Evolutionary conservation across 1,140 invertebrate species (phyloP), one percentile per base, ranked within the genome.

Genomic region (Drosophila albomicans): DNA sequence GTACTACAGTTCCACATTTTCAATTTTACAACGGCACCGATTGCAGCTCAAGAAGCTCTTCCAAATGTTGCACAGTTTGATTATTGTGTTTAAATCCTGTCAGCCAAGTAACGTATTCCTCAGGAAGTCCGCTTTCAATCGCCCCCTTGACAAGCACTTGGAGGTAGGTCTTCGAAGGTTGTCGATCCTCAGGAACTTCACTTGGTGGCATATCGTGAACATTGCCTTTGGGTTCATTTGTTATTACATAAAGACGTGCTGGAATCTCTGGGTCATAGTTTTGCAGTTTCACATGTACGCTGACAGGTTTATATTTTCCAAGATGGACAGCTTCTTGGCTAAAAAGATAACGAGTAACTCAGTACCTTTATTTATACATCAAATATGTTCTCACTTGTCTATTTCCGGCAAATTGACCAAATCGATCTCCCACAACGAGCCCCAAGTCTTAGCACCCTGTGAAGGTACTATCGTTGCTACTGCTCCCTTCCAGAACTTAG

Each of bases 91-190:
- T 90, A 5, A 92, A 70, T n/a, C 41, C n/a, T 4, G 43, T 75
- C 25, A 92, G 41, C 49, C 73, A 76, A 3, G 72, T n/a, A 0
- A 92, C 62, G 20, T 92, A 92, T 1, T 59, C 11, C 6, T 82
- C 63, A 5, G 88, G 88, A 7, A 92, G 45, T 5, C 65, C 75
- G 2, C 82, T 86, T 59, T 92, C 86, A 4, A 81, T 69, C 13
- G 91, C 91, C 0, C 91, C 91, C 25, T 91, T 80, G 1, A 92
- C 77, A 3, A 92, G 57, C 3, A 91, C 91, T 45, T 91, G 75
- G 0, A 92, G 68, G 66, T 92, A 92, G 0, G 91, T 92, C 38
- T 77, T 82, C 4, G 91, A 92, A 2, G 91, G 91, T 35, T 86
- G 78, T 10, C 91, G 66, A 1, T 62, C 67, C 5, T 62, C 54